phyloP scores from a whole-genome alignment of 2,888 invertebrate species.

The Mantis religiosa region DNA sequence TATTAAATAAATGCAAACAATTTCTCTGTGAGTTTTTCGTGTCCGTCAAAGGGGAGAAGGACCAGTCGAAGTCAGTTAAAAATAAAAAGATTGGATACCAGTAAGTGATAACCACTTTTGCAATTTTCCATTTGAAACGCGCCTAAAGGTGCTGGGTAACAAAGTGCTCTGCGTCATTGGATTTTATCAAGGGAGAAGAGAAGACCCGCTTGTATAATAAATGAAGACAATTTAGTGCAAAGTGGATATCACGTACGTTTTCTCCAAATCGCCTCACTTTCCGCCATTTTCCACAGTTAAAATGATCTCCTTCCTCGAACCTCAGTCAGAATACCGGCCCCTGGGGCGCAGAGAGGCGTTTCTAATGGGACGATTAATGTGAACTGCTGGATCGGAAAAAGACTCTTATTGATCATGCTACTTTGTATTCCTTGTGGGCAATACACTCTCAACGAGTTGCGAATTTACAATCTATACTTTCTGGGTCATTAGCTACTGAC shows the following conservation, averaged over 20 bases:
- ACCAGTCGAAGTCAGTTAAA: background rate
- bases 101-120: background rate
- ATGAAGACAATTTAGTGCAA: background rate
- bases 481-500: too few species aligned
- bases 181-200: background rate
- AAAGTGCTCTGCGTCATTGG: background rate
- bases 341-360: background rate
- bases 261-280: background rate
- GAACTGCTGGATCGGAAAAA: slow-evolving; percentile 7
- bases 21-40: too few species aligned
- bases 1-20: too few species aligned
- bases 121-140: background rate
- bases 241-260: background rate
- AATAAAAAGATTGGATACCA: background rate
- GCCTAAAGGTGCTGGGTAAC: background rate
- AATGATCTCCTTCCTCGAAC: background rate
- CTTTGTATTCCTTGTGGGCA: background rate
- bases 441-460: background rate
- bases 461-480: background rate
- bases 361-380: slow-evolving; percentile 12
- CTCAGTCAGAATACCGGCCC: background rate
- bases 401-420: slow-evolving; percentile 2
- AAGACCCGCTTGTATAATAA: background rate
- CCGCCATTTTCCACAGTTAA: background rate
- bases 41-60: too few species aligned